Evolutionary conservation across 2,888 invertebrate genomes (phyloP).

Genomic region (Torymus texanus): DNA sequence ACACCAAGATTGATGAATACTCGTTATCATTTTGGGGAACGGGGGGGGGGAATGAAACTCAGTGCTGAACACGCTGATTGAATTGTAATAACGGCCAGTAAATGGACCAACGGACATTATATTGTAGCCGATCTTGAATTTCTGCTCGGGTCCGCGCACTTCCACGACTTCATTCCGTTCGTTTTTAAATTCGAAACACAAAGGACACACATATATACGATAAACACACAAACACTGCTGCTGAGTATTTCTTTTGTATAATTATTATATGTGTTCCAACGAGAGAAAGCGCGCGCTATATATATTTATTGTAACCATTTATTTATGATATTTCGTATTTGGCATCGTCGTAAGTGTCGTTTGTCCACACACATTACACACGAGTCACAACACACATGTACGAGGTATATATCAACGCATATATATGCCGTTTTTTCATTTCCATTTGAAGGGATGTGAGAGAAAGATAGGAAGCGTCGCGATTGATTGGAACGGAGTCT

Average conservation of each 20-base stretch:
- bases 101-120: constrained; percentile 33
- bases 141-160: constrained; percentile 55
- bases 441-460: neutral
- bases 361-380: constrained; percentile 26
- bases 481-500: constrained; percentile 51
- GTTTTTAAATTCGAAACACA: constrained; percentile 40
- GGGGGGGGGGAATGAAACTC: neutral
- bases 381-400: neutral
- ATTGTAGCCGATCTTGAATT: constrained; percentile 39
- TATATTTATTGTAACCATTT: constrained; percentile 52
- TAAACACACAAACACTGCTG: constrained; percentile 32
- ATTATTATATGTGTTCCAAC: constrained; percentile 49
- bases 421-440: constrained; percentile 21
- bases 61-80: constrained; percentile 15
- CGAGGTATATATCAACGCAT: neutral
- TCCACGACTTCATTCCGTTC: constrained; percentile 53
- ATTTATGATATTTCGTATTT: constrained; percentile 57
- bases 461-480: constrained; percentile 14
- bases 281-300: constrained; percentile 36
- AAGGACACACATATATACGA: neutral
- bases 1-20: constrained; percentile 28
- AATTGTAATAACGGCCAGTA: constrained; percentile 39
- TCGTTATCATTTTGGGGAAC: neutral
- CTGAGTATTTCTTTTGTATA: constrained; percentile 52
- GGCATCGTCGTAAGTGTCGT: constrained; percentile 48